These are phyloP conservation scores for Octonoba sinensis DNA, from an alignment of 2,888 invertebrate genomes.

Conservation along the genomic window DNA sequence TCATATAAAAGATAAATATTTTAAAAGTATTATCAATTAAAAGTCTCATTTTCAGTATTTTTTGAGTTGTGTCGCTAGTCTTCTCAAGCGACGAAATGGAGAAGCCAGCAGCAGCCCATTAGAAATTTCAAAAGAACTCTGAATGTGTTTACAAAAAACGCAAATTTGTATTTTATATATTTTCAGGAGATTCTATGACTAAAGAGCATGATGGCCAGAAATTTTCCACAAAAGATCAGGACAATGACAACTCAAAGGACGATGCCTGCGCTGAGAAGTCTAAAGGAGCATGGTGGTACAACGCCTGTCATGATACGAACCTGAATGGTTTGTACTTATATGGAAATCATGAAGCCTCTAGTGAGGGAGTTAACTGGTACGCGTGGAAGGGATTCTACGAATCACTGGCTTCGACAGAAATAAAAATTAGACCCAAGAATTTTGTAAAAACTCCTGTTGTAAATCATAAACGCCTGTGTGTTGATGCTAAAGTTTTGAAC, in stretches of 20 bases:
- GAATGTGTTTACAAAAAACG: too few species aligned
- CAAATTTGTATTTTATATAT: too few species aligned
- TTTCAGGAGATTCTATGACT: slow-evolving; percentile 40
- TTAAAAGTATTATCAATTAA: too few species aligned
- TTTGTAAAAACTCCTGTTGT: too few species aligned
- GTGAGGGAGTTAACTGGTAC: slow-evolving; percentile 67
- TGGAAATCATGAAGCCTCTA: slow-evolving; percentile 64
- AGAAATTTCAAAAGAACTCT: too few species aligned
- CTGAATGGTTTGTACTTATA: slow-evolving; percentile 66
- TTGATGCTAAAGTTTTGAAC: too few species aligned
- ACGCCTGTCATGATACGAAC: slow-evolving; percentile 65
- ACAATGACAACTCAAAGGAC: slow-evolving; percentile 14
- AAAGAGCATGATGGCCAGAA: slow-evolving; percentile 23
- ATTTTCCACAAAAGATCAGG: slow-evolving; percentile 43
- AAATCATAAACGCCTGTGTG: too few species aligned
- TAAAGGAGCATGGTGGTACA: slow-evolving; percentile 67
- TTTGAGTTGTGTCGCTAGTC: too few species aligned
- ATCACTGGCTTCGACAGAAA: slow-evolving; percentile 66
- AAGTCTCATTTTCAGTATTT: too few species aligned
- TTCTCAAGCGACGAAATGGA: too few species aligned
- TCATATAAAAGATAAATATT: too few species aligned
- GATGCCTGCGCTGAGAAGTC: slow-evolving; percentile 59
- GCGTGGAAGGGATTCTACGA: slow-evolving; percentile 66
- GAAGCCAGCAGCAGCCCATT: too few species aligned
- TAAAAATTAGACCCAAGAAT: slow-evolving; percentile 66